These are phyloP conservation scores for Phymastichus coffea DNA, from an alignment of 1,140 invertebrate genomes.

Conservation along the genomic window DNA sequence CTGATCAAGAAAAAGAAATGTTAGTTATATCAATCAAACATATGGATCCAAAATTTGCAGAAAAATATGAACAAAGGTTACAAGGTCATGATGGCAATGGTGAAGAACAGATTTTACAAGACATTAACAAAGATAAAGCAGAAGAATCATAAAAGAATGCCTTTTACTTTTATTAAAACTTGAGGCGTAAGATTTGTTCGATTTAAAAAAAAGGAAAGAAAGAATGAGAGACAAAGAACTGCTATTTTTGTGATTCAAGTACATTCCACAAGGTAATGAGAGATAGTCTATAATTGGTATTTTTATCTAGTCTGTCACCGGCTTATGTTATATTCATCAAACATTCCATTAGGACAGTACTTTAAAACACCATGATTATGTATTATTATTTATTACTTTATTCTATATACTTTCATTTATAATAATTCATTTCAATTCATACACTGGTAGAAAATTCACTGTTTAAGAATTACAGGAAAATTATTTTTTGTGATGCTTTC, in stretches of 20 bases:
- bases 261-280: conserved; percentile 19
- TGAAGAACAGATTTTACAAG: conserved; percentile 17
- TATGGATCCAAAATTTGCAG: conserved; percentile 69
- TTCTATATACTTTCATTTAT: conserved; percentile 4
- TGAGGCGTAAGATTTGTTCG: conserved; percentile 11
- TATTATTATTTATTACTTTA: conserved; percentile 22
- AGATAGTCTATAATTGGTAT: conserved; percentile 14
- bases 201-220: conserved; percentile 3
- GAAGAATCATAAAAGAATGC: neutral
- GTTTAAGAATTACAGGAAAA: neutral
- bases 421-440: conserved; percentile 7
- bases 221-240: conserved; percentile 17
- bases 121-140: neutral
- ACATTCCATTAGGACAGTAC: conserved; percentile 25
- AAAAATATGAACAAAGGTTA: conserved; percentile 67
- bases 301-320: conserved; percentile 21
- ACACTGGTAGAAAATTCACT: conserved; percentile 14
- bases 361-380: conserved; percentile 13
- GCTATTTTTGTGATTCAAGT: conserved; percentile 25
- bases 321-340: conserved; percentile 17
- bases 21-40: conserved; percentile 69
- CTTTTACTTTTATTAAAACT: conserved; percentile 2
- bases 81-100: conserved; percentile 34
- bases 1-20: conserved; percentile 69
- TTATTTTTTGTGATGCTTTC: neutral